Percentiles rank a stretch among this genome's conserved stretches.
Conservation (phyloP, 2,797 vertebrate genomes). For the Yasuhikotakia modesta region DNA sequence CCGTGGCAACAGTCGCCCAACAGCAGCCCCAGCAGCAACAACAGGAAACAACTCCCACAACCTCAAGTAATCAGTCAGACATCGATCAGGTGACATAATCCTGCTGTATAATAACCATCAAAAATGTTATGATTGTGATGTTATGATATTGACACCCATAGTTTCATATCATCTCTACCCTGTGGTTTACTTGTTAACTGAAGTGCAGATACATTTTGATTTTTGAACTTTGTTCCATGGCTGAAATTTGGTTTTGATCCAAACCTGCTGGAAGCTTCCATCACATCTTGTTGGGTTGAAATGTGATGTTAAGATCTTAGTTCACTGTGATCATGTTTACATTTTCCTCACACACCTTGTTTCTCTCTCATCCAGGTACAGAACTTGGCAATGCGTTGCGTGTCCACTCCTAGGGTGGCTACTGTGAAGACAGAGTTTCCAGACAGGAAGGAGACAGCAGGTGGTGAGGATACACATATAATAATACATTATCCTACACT, state of each 20-base stretch:
- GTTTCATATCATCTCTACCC: too few species aligned
- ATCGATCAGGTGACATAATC: constrained; percentile 93
- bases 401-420: constrained; percentile 76
- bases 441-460: constrained; percentile 79
- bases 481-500: not conserved
- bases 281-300: too few species aligned
- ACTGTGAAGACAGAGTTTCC: constrained; percentile 78
- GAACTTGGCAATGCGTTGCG: constrained; percentile 92
- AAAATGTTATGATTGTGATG: too few species aligned
- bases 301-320: too few species aligned
- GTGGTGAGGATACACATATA: constrained; percentile 50
- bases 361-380: constrained; percentile 79
- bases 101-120: too few species aligned
- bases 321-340: too few species aligned
- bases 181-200: too few species aligned
- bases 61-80: constrained; percentile 82
- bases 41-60: constrained; percentile 82
- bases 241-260: too few species aligned
- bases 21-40: constrained; percentile 74
- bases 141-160: too few species aligned
- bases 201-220: too few species aligned
- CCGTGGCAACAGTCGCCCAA: constrained; percentile 80
- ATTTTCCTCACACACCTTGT: not conserved
- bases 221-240: too few species aligned
- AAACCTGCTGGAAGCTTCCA: too few species aligned